Percentiles rank a stretch among this genome's conserved stretches.
Conservation (phyloP, 2,888 invertebrate genomes). For the Leptinotarsa tumamoca region DNA sequence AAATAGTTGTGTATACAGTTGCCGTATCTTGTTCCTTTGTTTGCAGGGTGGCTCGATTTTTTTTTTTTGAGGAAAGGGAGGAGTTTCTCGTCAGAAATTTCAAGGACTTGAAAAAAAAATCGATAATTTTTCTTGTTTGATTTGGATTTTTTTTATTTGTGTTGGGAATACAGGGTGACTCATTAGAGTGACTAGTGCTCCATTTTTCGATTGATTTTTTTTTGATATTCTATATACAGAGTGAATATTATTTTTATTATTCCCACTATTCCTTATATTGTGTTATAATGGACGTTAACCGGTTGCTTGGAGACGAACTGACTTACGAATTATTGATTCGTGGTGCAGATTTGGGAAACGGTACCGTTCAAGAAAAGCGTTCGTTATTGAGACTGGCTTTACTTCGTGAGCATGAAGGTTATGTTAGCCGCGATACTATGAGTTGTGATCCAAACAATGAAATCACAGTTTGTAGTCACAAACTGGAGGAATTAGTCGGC, state of each 20-base stretch:
- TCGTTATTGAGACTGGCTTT: background rate
- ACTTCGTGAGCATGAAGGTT: background rate
- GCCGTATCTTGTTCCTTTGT: background rate
- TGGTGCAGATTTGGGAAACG: conserved; percentile 10
- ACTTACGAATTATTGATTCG: conserved; percentile 5
- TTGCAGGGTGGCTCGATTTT: background rate
- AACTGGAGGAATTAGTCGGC: background rate
- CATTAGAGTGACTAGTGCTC: background rate
- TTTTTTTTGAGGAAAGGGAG: background rate
- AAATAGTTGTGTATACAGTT: no score
- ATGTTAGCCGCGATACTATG: background rate
- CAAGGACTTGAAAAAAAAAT: background rate
- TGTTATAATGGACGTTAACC: conserved; percentile 5
- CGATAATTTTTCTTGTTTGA: background rate
- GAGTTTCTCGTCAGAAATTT: background rate
- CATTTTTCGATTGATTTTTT: no score
- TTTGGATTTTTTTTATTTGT: background rate
- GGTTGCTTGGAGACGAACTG: background rate
- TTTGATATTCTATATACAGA: no score
- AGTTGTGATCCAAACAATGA: conserved; percentile 1
- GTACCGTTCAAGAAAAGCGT: conserved; percentile 5
- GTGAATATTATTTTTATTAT: background rate
- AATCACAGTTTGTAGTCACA: conserved; percentile 10
- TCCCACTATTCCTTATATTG: background rate
- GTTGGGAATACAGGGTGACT: background rate